phyloP scores from a whole-genome alignment of 1,140 invertebrate genomes.

The Amphibalanus amphitrite region DNA sequence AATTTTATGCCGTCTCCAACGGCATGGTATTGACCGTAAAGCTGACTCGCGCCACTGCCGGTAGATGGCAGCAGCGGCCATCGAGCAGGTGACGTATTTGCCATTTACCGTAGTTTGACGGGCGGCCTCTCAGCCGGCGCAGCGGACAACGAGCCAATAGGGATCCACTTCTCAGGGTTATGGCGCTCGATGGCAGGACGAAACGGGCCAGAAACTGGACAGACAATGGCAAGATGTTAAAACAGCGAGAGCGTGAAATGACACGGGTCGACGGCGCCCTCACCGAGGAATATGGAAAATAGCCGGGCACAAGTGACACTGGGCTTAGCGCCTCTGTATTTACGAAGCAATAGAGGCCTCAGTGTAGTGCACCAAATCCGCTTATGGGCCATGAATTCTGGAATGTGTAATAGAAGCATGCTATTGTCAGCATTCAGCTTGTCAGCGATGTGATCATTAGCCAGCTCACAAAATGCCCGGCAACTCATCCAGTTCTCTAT shows the following conservation, averaged over 20 bases:
- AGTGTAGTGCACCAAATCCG: no score
- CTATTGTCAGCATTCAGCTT: no score
- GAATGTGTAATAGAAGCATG: no score
- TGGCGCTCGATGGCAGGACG: neutral
- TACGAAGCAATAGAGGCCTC: no score
- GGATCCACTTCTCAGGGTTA: neutral
- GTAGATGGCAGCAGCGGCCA: neutral
- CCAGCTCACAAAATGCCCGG: no score
- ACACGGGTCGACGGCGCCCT: neutral
- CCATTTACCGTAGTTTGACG: neutral
- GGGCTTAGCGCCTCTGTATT: no score
- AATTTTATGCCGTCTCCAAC: neutral
- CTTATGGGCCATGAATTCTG: no score
- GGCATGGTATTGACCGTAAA: neutral
- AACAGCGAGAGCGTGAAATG: neutral
- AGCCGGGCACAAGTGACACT: neutral
- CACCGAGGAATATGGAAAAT: neutral
- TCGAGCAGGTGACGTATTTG: constrained; percentile 1
- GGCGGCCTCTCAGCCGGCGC: neutral
- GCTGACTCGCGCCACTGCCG: neutral
- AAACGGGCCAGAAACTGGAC: neutral
- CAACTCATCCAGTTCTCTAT: no score
- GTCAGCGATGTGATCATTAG: no score
- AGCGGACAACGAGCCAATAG: neutral
- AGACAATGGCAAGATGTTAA: neutral